Base-by-base conservation (phyloP, 2,797 vertebrate species). In the Borostomias antarcticus region DNA sequence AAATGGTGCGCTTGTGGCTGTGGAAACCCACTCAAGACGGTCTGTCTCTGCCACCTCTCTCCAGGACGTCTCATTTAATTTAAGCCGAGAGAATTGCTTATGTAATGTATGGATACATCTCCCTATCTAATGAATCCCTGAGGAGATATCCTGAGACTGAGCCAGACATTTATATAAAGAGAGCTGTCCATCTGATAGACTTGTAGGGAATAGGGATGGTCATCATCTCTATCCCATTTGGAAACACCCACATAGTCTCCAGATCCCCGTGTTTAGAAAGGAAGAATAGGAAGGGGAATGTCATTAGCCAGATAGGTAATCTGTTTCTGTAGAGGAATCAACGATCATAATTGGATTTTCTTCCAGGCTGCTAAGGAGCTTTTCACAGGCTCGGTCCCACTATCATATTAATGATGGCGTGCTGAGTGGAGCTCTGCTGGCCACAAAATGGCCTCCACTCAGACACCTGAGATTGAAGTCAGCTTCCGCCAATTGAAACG, bases 311-410 rank as follows among this genome's bases (percentile, higher is more conserved):
- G 84, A 87, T 86, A 82, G 83, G 85, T 87, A 86, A 89, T 90
- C 82, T 83, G 86, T 89, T 89, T 85, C 84, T 86, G 79, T 78
- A 82, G 78, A 78, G 80, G 82, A 88, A 85, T 88, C 86, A 86
- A 77, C 83, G 82, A 89, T 85, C 76, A 82, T 89, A 88, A 91
- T 90, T 88, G 82, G 86, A 88, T 91, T 91, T 90, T 86, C 85
- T 87, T 85, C 82, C 73, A 85, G 73, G 79, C 82, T 66, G 76
- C 82, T 86, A 84, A 75, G n/a, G 78, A 86, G 82, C 80, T 85
- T 89, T 86, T 82, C 69, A 62, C 74, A 70, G 66, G 73, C 79
- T 83, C 69, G 64, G 64, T 76, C n/a, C 76, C 62, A 78, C 80
- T 80, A 75, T 84, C 74, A 80, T 76, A 82, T 84, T 84, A 88